Base-by-base conservation (phyloP, 2,113 vertebrate species). In the Melanostigma gelatinosum region DNA sequence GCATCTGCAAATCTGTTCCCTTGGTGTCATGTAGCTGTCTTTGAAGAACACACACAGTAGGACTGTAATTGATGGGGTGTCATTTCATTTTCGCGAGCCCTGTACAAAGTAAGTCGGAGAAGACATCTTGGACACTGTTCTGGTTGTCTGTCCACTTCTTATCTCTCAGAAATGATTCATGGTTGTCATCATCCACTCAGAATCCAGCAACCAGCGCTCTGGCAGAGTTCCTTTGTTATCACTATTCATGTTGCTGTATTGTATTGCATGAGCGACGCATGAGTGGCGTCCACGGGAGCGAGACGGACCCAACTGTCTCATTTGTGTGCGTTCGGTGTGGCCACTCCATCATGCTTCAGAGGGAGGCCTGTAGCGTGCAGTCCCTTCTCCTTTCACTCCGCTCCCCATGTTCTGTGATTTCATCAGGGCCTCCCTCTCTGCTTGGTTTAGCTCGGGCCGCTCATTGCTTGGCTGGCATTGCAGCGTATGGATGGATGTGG, bases 401-500 rank as follows among this genome's bases (percentile, higher is more conserved):
- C 54, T 67, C 68, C n/a, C 0, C 22, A 0, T 8, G 57, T 38
- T 44, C 24, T 60, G 58, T 44, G 64, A 29, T 60, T 58, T 72
- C 38, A 69, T 74, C 58, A 46, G 18, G 20, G 36, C 24, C 34
- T 24, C n/a, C 66, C 22, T 20, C 38, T 74, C 55, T 50, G 44
- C 63, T 46, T 63, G 32, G 40, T 75, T 62, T 42, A 71, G 60
- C 60, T 46, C 32, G 32, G n/a, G 8, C 40, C 3, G 4, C 24
- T 67, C 60, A 4, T 75, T 13, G 54, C 32, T 54, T 66, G 40
- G 65, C 34, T 75, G 15, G 11, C 81, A 71, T 52, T 50, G 66
- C 58, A 52, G 27, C 20, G 50, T 11, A 32, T 55, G 76, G 69
- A 74, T 67, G 36, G 80, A 72, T 79, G 68, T 70, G 65, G 80